phyloP scores from a whole-genome alignment of 2,113 vertebrate species.

The Pseudorhombus dupliciocellatus region DNA sequence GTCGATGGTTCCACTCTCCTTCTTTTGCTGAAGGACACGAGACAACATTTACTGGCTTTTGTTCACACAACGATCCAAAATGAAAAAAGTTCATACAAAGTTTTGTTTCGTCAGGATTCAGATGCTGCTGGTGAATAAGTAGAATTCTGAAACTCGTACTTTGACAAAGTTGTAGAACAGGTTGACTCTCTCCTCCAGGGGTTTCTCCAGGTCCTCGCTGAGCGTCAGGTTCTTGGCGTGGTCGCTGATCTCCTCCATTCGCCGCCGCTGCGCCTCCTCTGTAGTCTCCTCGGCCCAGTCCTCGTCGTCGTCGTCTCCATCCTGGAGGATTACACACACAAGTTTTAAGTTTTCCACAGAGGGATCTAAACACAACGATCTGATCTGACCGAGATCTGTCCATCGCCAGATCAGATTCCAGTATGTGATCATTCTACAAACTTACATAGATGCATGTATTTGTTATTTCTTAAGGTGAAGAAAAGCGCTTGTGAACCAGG shows the following conservation, averaged over 20 bases:
- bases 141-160: conserved; percentile 68
- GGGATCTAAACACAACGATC: not conserved
- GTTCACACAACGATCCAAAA: no score
- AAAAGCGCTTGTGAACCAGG: no score
- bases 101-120: no score
- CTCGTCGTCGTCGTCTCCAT: conserved; percentile 92
- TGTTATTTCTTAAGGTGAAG: no score
- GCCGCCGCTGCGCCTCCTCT: conserved; percentile 92
- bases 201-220: conserved; percentile 93
- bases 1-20: conserved; percentile 90
- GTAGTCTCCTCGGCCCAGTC: conserved; percentile 99
- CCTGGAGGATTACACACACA: conserved; percentile 65
- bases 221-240: conserved; percentile 96
- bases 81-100: no score
- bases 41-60: not conserved
- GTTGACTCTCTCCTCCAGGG: conserved; percentile 94
- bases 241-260: conserved; percentile 98
- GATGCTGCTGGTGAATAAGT: no score
- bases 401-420: no score
- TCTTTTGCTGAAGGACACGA: conserved; percentile 85
- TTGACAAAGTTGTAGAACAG: conserved; percentile 97
- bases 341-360: not conserved
- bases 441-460: no score
- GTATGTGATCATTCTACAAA: no score
- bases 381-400: no score